phyloP scores from a whole-genome alignment of 2,888 invertebrate genomes.

The Phragmatobia fuliginosa region DNA sequence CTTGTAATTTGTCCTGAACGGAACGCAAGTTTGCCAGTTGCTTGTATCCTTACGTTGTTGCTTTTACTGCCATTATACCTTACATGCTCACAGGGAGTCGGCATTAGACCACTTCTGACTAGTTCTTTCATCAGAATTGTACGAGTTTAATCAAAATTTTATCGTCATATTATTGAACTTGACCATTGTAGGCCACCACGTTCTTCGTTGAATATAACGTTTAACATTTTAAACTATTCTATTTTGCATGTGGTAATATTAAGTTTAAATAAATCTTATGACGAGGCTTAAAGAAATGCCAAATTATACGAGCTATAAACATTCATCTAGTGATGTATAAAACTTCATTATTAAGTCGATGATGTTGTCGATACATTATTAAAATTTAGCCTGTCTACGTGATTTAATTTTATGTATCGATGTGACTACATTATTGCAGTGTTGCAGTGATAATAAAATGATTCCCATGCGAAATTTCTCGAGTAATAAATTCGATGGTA shows the following conservation, averaged over 20 bases:
- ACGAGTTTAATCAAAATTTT: too few relatives aligned
- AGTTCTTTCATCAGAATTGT: too few relatives aligned
- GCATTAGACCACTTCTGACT: too few relatives aligned
- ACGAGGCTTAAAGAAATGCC: not conserved
- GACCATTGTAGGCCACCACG: not conserved
- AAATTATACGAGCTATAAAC: not conserved
- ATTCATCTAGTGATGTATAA: not conserved
- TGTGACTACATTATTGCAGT: constrained; percentile 10
- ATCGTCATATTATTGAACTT: too few relatives aligned
- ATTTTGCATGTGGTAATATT: not conserved
- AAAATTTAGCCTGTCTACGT: not conserved
- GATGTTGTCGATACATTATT: not conserved
- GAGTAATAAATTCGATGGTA: constrained; percentile 40
- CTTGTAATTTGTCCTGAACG: not conserved
- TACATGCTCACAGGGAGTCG: not conserved
- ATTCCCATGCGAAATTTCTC: constrained; percentile 55
- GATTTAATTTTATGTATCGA: not conserved
- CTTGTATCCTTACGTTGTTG: not conserved
- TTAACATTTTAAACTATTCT: not conserved
- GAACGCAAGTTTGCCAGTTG: not conserved
- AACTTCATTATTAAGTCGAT: not conserved
- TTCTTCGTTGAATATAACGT: not conserved
- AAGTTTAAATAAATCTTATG: not conserved
- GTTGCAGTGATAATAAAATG: constrained; percentile 43
- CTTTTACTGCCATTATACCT: not conserved